These are phyloP conservation scores for Drosophila punjabiensis DNA, from an alignment of 1,140 invertebrate genomes.

Conservation along the genomic window DNA sequence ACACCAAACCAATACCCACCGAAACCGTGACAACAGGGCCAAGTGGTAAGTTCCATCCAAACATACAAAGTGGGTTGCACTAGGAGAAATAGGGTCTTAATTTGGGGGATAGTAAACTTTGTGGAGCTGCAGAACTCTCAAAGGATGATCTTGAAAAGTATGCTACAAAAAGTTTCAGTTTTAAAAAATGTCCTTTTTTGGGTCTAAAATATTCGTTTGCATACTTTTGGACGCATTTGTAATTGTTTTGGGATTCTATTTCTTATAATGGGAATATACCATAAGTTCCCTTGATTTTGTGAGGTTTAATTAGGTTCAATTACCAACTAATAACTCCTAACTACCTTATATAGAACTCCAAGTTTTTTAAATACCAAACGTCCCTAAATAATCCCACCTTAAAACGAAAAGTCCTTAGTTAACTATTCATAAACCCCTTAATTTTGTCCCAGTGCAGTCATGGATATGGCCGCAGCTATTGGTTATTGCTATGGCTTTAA, in stretches of 20 bases:
- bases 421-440: background rate
- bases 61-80: slow-evolving; percentile 19
- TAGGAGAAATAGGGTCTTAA: background rate
- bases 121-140: background rate
- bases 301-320: background rate
- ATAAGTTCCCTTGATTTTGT: background rate
- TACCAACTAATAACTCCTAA: no score
- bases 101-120: background rate
- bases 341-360: no score
- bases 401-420: no score
- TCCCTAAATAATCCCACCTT: no score
- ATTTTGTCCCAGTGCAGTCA: slow-evolving; percentile 24
- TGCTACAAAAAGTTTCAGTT: background rate
- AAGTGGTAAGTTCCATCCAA: slow-evolving; percentile 74
- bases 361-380: no score
- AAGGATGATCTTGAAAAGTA: background rate
- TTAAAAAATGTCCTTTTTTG: background rate
- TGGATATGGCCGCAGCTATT: slow-evolving; percentile 27
- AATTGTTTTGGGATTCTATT: background rate
- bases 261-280: background rate
- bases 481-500: slow-evolving; percentile 37
- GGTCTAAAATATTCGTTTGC: background rate
- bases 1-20: slow-evolving; percentile 41
- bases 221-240: background rate
- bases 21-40: slow-evolving; percentile 71